A percentile compares a stretch with the other conserved stretches of the same genome.
phyloP scores from a whole-genome alignment of 2,888 invertebrate species.

The Pristionchus entomophagus region DNA sequence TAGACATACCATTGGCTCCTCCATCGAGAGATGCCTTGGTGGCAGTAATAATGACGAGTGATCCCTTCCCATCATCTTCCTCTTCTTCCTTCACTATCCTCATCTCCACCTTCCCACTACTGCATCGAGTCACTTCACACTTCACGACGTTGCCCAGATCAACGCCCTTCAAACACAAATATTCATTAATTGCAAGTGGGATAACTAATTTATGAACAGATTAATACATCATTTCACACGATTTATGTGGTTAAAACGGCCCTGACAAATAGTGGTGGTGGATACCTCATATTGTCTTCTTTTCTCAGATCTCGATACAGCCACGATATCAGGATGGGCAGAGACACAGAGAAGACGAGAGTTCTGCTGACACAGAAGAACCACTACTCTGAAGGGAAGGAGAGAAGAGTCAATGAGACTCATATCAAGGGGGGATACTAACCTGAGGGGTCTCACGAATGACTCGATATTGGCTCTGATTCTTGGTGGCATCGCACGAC shows the following conservation, averaged over 20 bases:
- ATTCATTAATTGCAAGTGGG: background rate
- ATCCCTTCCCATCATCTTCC: conserved; percentile 51
- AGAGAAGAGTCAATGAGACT: background rate
- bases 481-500: conserved; percentile 70
- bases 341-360: conserved; percentile 68
- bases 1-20: background rate
- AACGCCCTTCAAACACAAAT: background rate
- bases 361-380: conserved; percentile 69
- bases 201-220: too few relatives aligned
- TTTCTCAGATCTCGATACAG: conserved; percentile 67
- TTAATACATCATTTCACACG: too few relatives aligned
- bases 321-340: conserved; percentile 73
- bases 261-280: too few relatives aligned
- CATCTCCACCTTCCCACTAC: background rate
- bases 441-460: conserved; percentile 65
- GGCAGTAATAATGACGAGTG: conserved; percentile 53
- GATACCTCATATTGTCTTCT: conserved; percentile 62
- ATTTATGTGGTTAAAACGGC: too few relatives aligned
- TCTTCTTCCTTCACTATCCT: conserved; percentile 3
- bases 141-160: conserved; percentile 16
- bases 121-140: background rate
- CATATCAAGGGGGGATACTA: background rate
- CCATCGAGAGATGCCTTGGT: conserved; percentile 51
- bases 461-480: conserved; percentile 64
- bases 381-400: conserved; percentile 54